A percentile compares a stretch with the other conserved stretches of the same genome.
These are phyloP conservation scores for Pantherophis vulpinus DNA, from an alignment of 2,797 vertebrate genomes.

Conservation along the genomic window DNA sequence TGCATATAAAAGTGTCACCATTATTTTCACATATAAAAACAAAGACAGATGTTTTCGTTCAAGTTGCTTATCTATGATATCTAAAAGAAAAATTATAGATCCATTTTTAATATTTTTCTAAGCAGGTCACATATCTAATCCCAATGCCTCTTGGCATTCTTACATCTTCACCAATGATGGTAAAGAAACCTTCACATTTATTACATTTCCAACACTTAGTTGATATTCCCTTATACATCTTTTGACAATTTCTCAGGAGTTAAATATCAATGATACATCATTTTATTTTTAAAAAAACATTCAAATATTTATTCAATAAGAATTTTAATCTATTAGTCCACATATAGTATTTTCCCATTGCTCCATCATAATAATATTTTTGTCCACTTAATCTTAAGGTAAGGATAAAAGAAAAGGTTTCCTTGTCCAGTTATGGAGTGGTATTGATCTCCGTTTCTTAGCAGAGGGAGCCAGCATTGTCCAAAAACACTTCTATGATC, in stretches of 20 bases:
- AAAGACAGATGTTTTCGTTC: background rate
- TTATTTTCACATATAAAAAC: background rate
- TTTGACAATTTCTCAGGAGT: background rate
- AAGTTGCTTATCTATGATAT: background rate
- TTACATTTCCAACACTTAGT: background rate
- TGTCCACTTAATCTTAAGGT: background rate
- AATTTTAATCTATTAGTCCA: background rate
- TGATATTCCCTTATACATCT: background rate
- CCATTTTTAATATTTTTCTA: background rate
- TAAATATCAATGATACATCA: background rate
- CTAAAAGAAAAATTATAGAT: background rate
- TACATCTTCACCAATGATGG: background rate
- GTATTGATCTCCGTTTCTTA: background rate
- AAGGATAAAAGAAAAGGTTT: background rate
- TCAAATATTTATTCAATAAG: background rate
- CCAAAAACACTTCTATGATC: background rate
- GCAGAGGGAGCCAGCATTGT: background rate
- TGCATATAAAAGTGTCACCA: background rate
- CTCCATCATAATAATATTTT: background rate
- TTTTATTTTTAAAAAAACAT: background rate
- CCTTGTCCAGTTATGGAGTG: background rate
- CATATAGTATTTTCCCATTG: background rate
- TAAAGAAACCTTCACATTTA: background rate
- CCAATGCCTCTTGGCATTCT: background rate
- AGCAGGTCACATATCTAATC: background rate